Conservation (phyloP, 1,140 invertebrate genomes). For the Cotesia typhae region DNA sequence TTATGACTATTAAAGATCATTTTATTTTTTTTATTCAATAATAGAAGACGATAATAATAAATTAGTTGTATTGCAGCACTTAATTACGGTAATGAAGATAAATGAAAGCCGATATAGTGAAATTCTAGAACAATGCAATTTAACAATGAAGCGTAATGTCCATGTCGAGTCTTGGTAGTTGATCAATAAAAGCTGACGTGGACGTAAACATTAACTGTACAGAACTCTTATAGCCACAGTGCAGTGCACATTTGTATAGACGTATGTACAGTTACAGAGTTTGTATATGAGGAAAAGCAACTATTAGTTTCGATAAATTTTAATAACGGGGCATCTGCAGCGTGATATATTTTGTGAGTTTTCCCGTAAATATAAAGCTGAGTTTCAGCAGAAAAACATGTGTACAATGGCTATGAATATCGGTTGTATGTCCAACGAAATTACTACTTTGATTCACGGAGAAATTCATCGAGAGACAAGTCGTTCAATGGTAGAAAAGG, state of each 20-base stretch:
- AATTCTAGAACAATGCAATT: too few relatives aligned
- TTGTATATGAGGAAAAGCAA: too few relatives aligned
- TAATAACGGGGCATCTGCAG: not conserved
- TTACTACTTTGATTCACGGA: conserved; percentile 17
- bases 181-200: too few relatives aligned
- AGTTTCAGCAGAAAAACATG: not conserved
- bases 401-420: conserved; percentile 21
- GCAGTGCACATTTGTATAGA: not conserved
- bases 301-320: conserved; percentile 4
- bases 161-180: too few relatives aligned
- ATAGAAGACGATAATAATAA: too few relatives aligned
- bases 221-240: not conserved
- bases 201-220: too few relatives aligned
- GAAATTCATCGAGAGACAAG: conserved; percentile 12
- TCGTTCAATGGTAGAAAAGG: conserved; percentile 13
- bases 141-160: too few relatives aligned
- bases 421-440: conserved; percentile 17
- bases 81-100: too few relatives aligned
- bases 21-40: too few relatives aligned
- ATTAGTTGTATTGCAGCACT: too few relatives aligned
- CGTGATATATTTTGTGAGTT: not conserved
- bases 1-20: too few relatives aligned
- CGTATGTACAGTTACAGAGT: not conserved
- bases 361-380: conserved; percentile 1
- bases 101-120: too few relatives aligned